Evolutionary conservation across 2,797 vertebrate genomes (phyloP).

Genomic region (Pipistrellus nathusii): DNA sequence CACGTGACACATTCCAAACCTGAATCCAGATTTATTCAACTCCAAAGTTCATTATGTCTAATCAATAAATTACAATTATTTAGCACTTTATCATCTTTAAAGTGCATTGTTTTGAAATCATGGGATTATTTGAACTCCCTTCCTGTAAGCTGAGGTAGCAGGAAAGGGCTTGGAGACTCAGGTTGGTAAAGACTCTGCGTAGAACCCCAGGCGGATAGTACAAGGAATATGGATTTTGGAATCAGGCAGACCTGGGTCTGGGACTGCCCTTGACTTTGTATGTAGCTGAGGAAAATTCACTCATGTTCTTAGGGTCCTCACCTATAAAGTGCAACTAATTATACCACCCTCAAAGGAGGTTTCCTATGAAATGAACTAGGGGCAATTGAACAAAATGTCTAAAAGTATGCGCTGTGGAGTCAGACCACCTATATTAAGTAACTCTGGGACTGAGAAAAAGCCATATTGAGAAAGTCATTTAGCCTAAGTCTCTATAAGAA

Average conservation of each 20-base stretch:
- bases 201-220: neutral
- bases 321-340: neutral
- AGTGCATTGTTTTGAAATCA: neutral
- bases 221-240: neutral
- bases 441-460: conserved; percentile 3
- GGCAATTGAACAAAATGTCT: neutral
- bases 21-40: neutral
- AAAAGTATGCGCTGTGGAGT: neutral
- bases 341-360: neutral
- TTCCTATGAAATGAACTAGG: neutral
- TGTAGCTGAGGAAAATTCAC: neutral
- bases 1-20: neutral
- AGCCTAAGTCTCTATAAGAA: neutral
- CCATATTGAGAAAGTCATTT: neutral
- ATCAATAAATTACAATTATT: neutral
- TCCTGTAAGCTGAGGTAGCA: neutral
- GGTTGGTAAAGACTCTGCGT: neutral
- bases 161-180: neutral
- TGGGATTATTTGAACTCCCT: neutral
- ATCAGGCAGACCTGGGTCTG: neutral
- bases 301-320: neutral
- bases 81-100: neutral
- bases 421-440: neutral
- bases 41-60: neutral
- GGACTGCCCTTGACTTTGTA: neutral